Percentiles rank a stretch among this genome's conserved stretches.
Evolutionary conservation across 53 echinoderm and acorn worm species (phyloP).

Genomic region (Zoroaster sp.): DNA sequence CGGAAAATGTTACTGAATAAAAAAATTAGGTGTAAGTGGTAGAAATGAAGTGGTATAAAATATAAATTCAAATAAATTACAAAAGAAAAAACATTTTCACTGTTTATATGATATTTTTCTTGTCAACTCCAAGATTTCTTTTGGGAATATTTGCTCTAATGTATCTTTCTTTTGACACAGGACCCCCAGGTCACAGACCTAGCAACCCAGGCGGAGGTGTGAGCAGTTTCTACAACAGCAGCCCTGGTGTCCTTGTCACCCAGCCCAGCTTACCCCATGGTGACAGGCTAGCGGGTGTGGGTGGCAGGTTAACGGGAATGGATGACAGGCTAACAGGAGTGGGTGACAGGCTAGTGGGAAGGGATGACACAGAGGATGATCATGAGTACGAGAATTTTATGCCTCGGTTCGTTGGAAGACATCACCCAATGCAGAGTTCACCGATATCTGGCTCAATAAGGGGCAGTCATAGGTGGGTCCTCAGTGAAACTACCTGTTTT

Average conservation of each 20-base stretch:
- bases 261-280: neutral
- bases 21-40: too few relatives aligned
- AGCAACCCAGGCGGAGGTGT: neutral
- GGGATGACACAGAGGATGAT: conserved; percentile 6
- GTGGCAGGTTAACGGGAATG: too few relatives aligned
- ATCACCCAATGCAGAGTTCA: neutral
- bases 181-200: neutral
- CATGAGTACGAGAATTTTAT: conserved; percentile 3
- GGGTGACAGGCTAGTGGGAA: neutral
- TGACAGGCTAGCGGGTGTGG: neutral
- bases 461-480: neutral
- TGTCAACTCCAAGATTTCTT: too few relatives aligned
- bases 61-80: too few relatives aligned
- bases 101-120: too few relatives aligned
- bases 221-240: neutral
- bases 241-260: neutral
- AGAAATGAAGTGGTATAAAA: too few relatives aligned
- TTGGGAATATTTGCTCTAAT: too few relatives aligned
- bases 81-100: too few relatives aligned
- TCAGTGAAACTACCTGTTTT: neutral
- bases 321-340: too few relatives aligned
- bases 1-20: too few relatives aligned
- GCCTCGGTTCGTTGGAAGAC: conserved; percentile 13
- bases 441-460: neutral
- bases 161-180: neutral